Base-by-base conservation (phyloP, 92 coral and sea anemone genomes). In the Zoanthus sociatus region DNA sequence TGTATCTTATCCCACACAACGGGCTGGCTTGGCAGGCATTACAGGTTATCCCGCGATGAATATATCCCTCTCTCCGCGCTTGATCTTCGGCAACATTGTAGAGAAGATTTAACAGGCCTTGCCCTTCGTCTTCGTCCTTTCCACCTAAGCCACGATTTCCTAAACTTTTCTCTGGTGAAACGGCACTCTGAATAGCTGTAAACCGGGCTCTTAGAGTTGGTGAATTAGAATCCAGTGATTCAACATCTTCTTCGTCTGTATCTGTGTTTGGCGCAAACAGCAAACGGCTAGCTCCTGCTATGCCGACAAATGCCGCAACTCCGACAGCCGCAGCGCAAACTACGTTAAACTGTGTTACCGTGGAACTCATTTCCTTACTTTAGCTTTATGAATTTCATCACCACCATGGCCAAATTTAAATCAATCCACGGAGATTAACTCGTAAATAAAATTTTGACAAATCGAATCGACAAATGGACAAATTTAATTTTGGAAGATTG, bases 21-120 rank as follows among this genome's bases (percentile, higher is more conserved):
- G 99, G 99, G 71, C 97, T 97, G 33, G 93, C 92, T 31, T 95
- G 96, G 84, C 99, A 97, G 45, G 93, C 88, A 83, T 97, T 97
- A 58, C 99, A 97, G 47, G 99, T 95, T 31, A 97, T 97, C 7
- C 99, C 99, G 48, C 99, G 99, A 73, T 97, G 99, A 50, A 97
- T 89, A 71, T 90, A 93, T 4, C 99, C 96, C 37, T 97, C 99
- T 71, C 93, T 91, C 37, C 89, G 90, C 16, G 98, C 97, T 88
- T 97, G 99, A 87, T 97, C 98, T 77, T 93, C 98, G 17, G 99
- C 95, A 46, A 97, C 89, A 72, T 95, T 92, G 88, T 90, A 97
- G 16, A 97, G 94, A 17, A 97, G 87, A 75, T 92, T 93, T 71
- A 97, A 79, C 37, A 97, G 91, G 58, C 89, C 91, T 69, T 95